Evolutionary conservation across 2,113 vertebrate species (phyloP).

Genomic region (Glaucidium brasilianum): DNA sequence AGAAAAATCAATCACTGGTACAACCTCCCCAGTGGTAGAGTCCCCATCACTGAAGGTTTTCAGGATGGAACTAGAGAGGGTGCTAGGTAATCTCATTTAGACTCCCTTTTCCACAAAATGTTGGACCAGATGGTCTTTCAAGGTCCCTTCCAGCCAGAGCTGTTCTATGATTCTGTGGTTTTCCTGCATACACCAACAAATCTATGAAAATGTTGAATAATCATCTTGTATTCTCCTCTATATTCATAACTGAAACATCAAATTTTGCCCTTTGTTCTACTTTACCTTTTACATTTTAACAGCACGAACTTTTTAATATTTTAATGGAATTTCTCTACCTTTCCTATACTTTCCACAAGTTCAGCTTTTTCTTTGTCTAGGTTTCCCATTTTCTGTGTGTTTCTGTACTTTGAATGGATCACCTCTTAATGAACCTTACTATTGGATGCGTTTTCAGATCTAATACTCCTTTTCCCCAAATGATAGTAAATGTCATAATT

Average conservation of each 20-base stretch:
- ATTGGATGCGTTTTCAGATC: neutral
- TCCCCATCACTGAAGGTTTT: neutral
- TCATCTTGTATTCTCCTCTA: neutral
- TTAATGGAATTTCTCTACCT: neutral
- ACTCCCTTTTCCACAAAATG: neutral
- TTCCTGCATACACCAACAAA: neutral
- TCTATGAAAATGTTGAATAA: neutral
- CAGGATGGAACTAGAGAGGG: neutral
- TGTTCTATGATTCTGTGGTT: neutral
- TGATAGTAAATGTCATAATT: neutral
- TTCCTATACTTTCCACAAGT: neutral
- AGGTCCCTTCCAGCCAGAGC: neutral
- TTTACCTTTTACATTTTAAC: neutral
- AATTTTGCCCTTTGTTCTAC: neutral
- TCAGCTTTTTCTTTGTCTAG: neutral
- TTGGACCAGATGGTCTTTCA: neutral
- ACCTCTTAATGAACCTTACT: neutral
- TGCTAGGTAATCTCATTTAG: neutral
- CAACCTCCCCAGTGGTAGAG: neutral
- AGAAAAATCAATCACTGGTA: neutral
- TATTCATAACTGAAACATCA: neutral
- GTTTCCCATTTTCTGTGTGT: neutral
- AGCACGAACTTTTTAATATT: neutral
- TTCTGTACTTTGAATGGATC: neutral
- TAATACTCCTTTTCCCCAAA: neutral